Conservation (phyloP, 2,113 vertebrate genomes). For the Oenanthe oenanthe region DNA sequence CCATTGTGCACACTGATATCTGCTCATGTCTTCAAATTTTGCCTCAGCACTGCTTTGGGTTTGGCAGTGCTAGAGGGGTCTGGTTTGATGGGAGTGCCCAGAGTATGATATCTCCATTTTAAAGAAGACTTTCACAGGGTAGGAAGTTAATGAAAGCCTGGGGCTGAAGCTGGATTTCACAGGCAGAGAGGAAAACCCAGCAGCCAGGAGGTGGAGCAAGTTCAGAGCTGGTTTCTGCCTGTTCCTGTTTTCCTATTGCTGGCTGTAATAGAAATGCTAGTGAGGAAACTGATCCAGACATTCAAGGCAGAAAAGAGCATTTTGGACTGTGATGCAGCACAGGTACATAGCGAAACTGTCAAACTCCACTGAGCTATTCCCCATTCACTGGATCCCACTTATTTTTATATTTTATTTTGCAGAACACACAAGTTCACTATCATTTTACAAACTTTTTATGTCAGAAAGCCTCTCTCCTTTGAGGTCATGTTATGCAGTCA, state of each 20-base stretch:
- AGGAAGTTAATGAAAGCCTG: not conserved
- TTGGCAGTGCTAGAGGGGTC: not conserved
- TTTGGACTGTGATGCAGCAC: not conserved
- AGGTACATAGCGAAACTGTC: not conserved
- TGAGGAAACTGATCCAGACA: not conserved
- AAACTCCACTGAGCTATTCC: not conserved
- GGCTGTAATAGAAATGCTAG: not conserved
- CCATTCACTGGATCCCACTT: not conserved
- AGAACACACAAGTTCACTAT: not conserved
- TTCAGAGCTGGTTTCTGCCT: not conserved
- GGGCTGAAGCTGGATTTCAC: not conserved
- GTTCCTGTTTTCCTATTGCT: not conserved
- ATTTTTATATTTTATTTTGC: not conserved
- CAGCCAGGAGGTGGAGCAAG: not conserved
- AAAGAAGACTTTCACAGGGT: not conserved
- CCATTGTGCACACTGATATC: fast-evolving
- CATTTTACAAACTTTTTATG: not conserved
- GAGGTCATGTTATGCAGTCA: not conserved
- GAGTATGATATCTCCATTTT: not conserved
- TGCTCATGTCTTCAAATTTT: not conserved
- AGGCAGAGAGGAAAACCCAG: not conserved
- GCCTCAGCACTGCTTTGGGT: not conserved
- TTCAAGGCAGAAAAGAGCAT: not conserved
- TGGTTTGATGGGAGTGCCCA: not conserved
- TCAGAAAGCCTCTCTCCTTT: not conserved